Base-by-base conservation (phyloP, 2,888 invertebrate species). In the Mesoligia furuncula region DNA sequence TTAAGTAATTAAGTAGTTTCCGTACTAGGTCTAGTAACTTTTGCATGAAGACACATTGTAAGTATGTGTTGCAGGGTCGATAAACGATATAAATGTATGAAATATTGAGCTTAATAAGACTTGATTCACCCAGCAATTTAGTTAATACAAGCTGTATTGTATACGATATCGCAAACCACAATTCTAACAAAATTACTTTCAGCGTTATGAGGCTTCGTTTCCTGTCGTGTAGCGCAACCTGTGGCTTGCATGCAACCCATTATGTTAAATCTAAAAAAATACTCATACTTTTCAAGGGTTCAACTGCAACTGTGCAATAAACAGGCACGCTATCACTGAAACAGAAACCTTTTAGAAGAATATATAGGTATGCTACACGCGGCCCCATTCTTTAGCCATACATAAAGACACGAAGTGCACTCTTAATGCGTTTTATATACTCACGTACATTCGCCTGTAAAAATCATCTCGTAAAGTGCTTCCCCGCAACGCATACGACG, bases 211-310 rank as follows among this genome's bases (percentile, higher is more conserved):
- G 74, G 42, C 57, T 78, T 73, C 9, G 67, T 80, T 81, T 84
- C 77, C 85, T 79, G 75, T 64, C 79, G 69, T 84, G 75, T 54
- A 71, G 27, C 36, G 13, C 64, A 65, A 81, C 77, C 68, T 76
- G 79, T 75, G 61, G 77, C 68, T 65, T 39, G 45, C 85, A 81
- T 80, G 79, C 79, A 69, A 87, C 45, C 69, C 36, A 65, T 70
- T 68, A 62, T 24, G n/a, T 48, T 39, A 31, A 72, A 69, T 24
- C 57, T 57, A 36, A 69, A 72, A 68, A 48, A 66, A 54, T 8
- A 42, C 39, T 64, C 51, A 45, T 65, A 13, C 8, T 48, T 51
- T 65, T 66, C 59, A 67, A 64, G 27, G 54, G 36, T 54, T 62
- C 24, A 65, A 72, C 13, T 67, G 51, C 75, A 67, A 61, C 45